Base-by-base conservation (phyloP, 2,888 invertebrate species). In the Osedax fenrisi region DNA sequence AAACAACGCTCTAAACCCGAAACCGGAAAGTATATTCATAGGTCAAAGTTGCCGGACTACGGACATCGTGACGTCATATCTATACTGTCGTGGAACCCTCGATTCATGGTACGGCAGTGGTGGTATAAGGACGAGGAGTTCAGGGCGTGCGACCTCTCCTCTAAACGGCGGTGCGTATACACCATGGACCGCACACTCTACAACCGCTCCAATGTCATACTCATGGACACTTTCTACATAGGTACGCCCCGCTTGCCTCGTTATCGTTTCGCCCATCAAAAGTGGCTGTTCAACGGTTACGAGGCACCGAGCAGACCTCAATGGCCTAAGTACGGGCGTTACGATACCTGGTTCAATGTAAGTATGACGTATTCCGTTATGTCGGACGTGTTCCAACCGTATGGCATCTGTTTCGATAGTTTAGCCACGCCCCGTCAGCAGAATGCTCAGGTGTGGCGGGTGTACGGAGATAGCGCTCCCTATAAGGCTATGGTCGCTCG, bases 201-300 rank as follows among this genome's bases (percentile, higher is more conserved):
- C 26, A 25, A 26, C 17, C 24, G 25, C 26, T 23, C 26, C n/a
- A 26, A 68, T n/a, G 26, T 68, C 24, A 26, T 68, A 10, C 26
- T 68, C 24, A n/a, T 68, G 13, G 68, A 68, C 26, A 25, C 24
- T 22, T 68, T 68, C 26, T 26, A 25, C 26, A 26, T 23, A 25
- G 68, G 68, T 3, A 2, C 2, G 0, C 3, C 22, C 61, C 2
- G 61, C 3, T 26, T 68, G 17, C 68, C 68, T 2, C 24, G 26
- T 5, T 68, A 25, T 22, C 24, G 26, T 5, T 68, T 68, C 26
- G 24, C 68, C 22, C 68, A 68, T 26, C 68, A 68, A 26, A 68
- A 68, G 26, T 68, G 68, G 68, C 24, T 26, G 68, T 68, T 68
- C 26, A 25, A 25, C 26, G 26, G 23, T 23, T 25, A 25, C 24